A percentile compares a stretch with the other conserved stretches of the same genome.
Conservation (phyloP, 2,888 invertebrate species). For the Liodrosophila aerea region DNA sequence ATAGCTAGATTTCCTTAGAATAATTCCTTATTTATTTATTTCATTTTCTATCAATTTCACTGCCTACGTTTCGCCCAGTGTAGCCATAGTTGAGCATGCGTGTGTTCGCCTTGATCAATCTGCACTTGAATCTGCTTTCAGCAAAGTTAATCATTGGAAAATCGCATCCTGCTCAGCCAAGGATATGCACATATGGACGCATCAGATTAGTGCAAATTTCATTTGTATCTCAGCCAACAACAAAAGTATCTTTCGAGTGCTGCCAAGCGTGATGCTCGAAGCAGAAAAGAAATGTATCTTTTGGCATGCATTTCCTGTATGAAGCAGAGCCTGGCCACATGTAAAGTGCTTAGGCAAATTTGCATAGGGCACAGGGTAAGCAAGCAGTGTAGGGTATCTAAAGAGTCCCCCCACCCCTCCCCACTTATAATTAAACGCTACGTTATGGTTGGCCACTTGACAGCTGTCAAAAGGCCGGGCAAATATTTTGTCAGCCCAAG, state of each 20-base stretch:
- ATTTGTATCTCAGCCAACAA: slow-evolving; percentile 38
- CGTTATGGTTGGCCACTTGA: slow-evolving; percentile 69
- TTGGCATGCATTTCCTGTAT: slow-evolving; percentile 36
- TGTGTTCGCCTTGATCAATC: slow-evolving; percentile 46
- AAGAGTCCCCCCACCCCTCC: slow-evolving; percentile 1
- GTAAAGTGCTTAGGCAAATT: slow-evolving; percentile 65
- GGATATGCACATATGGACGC: slow-evolving; percentile 30
- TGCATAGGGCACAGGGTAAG: too few relatives aligned
- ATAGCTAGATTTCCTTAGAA: too few relatives aligned
- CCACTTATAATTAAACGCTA: slow-evolving; percentile 55
- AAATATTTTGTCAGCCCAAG: slow-evolving; percentile 77
- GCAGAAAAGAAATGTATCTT: slow-evolving; percentile 12
- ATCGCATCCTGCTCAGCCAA: slow-evolving; percentile 77
- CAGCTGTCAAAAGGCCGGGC: slow-evolving; percentile 70
- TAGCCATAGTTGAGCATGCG: too few relatives aligned
- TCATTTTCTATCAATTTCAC: too few relatives aligned
- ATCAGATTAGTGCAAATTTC: slow-evolving; percentile 70
- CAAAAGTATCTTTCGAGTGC: slow-evolving; percentile 50
- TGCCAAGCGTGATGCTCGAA: slow-evolving; percentile 33
- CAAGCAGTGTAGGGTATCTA: background rate
- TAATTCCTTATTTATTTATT: too few relatives aligned
- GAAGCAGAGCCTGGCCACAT: too few relatives aligned
- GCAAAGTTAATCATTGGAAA: slow-evolving; percentile 81
- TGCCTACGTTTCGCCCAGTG: too few relatives aligned
- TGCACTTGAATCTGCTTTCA: slow-evolving; percentile 58